Base-by-base conservation (phyloP, 2,113 vertebrate species). In the Caranx melampygus region DNA sequence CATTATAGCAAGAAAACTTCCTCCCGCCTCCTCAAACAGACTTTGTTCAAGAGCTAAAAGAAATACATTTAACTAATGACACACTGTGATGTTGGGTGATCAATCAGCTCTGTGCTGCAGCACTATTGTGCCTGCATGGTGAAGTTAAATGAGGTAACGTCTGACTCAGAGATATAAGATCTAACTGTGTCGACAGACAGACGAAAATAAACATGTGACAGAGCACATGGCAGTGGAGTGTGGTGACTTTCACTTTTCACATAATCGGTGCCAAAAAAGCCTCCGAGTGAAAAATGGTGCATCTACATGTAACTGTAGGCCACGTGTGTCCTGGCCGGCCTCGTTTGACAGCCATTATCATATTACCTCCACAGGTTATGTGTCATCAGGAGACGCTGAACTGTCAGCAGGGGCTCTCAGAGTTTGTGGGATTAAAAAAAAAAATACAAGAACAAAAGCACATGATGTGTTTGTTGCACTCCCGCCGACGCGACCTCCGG, bases 101-200 rank as follows among this genome's bases (percentile, higher is more conserved):
- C 18, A 40, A 35, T 51, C 21, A 14, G 26, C 14, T 55, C 35
- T 65, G 6, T 31, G 63, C 37, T 62, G 58, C 45, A 65, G 54
- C 6, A 31, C n/a, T 31, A 16, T 63, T 66, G 68, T 74, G 42
- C 55, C 8, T 16, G n/a, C 4, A 37, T 37, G 7, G 3, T 59
- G 34, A 35, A 55, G 20, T 68, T 69, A 75, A 82, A 75, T 35
- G n/a, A 42, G 44, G 21, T 82, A 12, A 78, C 66, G 72, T 65
- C n/a, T 44, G 52, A 34, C 54, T 70, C 2, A n/a, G 44, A 54
- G 63, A 60, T 64, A 47, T 58, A 64, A 54, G 4, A 54, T 18
- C 20, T 16, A 54, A 26, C 37, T 18, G 21, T 37, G 45, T 2
- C 35, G 35, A 51, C 7, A 26, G 7, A 34, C 51, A 44, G 10